Evolutionary conservation across 2,113 vertebrate genomes (phyloP).

Genomic region (Illadopsis cleaveri): DNA sequence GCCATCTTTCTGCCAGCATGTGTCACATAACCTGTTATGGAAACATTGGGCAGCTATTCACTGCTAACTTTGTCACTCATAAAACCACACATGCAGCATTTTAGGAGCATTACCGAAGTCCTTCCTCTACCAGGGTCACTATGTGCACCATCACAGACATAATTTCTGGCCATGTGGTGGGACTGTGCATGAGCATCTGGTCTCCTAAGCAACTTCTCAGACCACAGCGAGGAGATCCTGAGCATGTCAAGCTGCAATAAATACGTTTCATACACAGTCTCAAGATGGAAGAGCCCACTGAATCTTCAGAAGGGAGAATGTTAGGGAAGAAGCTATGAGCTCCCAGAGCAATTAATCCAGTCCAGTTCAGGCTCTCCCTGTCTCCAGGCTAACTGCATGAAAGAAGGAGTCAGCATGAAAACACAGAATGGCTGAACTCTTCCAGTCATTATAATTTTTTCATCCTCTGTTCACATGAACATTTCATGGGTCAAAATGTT

Average conservation of each 20-base stretch:
- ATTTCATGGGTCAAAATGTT: neutral
- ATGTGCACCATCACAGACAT: neutral
- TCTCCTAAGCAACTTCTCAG: neutral
- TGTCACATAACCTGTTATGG: neutral
- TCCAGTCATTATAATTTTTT: neutral
- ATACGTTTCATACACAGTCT: neutral
- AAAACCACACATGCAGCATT: neutral
- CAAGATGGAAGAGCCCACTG: neutral
- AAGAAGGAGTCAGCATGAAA: neutral
- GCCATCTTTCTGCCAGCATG: constrained; percentile 28
- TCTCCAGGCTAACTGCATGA: neutral
- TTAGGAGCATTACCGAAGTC: neutral
- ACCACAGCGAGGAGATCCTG: neutral
- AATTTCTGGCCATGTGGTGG: neutral
- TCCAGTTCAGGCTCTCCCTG: neutral
- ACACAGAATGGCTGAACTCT: neutral
- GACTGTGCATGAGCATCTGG: accelerated
- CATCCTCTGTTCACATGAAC: neutral
- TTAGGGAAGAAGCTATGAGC: neutral
- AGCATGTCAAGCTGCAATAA: neutral
- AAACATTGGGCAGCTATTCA: neutral
- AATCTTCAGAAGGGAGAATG: neutral
- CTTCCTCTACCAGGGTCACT: neutral
- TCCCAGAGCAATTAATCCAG: neutral
- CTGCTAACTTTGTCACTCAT: neutral